Evolutionary conservation across 2,113 vertebrate species (phyloP), one percentile per base, ranked within the genome.

Genomic region (Etia nguti): DNA sequence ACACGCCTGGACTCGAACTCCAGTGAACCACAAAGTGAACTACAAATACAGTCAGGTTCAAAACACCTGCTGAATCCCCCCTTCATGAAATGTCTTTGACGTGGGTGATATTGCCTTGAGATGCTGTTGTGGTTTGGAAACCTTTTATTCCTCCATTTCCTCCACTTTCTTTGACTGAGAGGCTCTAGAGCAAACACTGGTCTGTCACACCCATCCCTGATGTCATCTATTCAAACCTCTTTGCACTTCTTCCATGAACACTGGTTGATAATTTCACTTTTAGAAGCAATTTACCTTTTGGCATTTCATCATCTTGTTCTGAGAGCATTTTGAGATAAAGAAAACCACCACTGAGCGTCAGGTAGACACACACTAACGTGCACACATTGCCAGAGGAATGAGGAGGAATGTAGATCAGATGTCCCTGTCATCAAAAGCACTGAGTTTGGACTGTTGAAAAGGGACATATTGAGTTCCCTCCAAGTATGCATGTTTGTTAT

Each of bases 341-440:
- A 83, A 90, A 93, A 54, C 80, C 79, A 41, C 22, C 29, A 29
- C 55, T 89, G 52, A 43, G 79, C 57, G 75, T 59, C 56, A 85
- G 79, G 36, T 70, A 81, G 77, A 88, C 81, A 65, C 80, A 84
- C 36, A 80, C 83, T 81, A 65, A 84, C 77, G 52, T 62, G 75
- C 83, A 86, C 77, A 84, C 87, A 91, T 80, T 81, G 90, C 91
- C 92, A 90, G 90, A 89, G 87, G 90, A 95, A 85, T 83, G 90
- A 56, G 82, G 18, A 91, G 93, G 93, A 92, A 93, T 95, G 93
- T 86, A 92, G 93, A 94, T 95, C 94, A 79, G 90, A 92, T 95
- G 93, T 93, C 90, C 80, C 85, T 52, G 82, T 94, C 94, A 91
- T 91, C 90, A 84, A 88, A 92, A 92, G 91, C 75, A 2, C 77